Conservation (phyloP, 35 echinoderm and acorn worm species). For the Lytechinus variegatus region DNA sequence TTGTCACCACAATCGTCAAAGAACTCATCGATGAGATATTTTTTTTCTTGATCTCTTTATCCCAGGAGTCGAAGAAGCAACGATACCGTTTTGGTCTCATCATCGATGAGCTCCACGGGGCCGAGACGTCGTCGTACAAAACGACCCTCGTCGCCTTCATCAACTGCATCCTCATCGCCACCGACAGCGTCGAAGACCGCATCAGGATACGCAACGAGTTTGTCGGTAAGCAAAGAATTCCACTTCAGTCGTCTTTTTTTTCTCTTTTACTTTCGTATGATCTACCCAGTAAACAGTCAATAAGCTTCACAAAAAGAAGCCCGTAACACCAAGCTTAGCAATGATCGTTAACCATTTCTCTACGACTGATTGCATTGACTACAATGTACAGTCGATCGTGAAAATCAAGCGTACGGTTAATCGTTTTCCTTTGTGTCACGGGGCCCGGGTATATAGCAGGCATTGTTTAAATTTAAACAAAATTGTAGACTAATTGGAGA, state of each 20-base stretch:
- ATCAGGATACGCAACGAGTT: slow-evolving; percentile 89
- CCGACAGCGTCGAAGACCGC: slow-evolving; percentile 80
- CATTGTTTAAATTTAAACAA: too few relatives aligned
- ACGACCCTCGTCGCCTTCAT: slow-evolving; percentile 88
- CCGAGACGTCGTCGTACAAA: slow-evolving; percentile 77
- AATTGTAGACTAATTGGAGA: too few relatives aligned
- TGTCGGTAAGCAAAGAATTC: slow-evolving; percentile 65
- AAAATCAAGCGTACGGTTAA: too few relatives aligned
- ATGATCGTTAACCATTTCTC: too few relatives aligned
- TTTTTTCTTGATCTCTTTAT: slow-evolving; percentile 21
- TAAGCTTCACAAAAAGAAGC: too few relatives aligned
- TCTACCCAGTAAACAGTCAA: too few relatives aligned
- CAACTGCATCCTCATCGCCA: slow-evolving; percentile 86
- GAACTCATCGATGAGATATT: neutral
- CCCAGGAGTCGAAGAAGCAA: slow-evolving; percentile 70
- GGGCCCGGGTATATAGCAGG: too few relatives aligned
- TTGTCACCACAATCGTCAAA: neutral
- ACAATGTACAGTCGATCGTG: too few relatives aligned
- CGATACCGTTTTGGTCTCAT: slow-evolving; percentile 92
- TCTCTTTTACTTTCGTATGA: too few relatives aligned
- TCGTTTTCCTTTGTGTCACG: too few relatives aligned
- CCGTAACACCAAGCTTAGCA: too few relatives aligned
- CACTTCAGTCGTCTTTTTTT: neutral
- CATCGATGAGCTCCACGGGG: slow-evolving; percentile 75
- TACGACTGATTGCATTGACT: too few relatives aligned